Evolutionary conservation across 2,797 vertebrate genomes (phyloP), one percentile per base, ranked within the genome.

Genomic region (Poecilia velifera): DNA sequence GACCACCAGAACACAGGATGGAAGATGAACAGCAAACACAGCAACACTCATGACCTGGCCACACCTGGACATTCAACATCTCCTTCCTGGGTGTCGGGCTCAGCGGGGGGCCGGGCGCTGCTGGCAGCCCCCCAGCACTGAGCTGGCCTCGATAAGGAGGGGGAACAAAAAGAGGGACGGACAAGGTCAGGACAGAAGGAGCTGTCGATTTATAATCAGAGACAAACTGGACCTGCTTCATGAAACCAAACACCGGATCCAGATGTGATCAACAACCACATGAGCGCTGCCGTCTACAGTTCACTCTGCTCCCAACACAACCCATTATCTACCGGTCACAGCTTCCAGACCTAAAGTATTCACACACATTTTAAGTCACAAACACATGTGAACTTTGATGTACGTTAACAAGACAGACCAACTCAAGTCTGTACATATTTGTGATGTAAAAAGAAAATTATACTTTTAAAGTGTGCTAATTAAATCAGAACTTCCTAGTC

Each of bases 1-100:
- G 25, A 71, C 41, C 22, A 25, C 20, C 34, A 68, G 39, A 36
- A 72, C 16, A 8, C 72, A 22, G 22, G 28, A 78, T 47, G 20
- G 4, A 39, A 51, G 34, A 75, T 4, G 57, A 46, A 90, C 76
- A 85, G 78, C 78, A 76, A 88, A 84, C 70, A 76, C 71, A 89
- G 49, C 39, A 81, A 91, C n/a, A n/a, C 45, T 51, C 18, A n/a
- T 10, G 71, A 93, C 80, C 85, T 64, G 53, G 76, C 80, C 94
- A 94, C 93, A 96, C 95, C 95, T 96, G 95, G 90, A 92, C 91
- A 94, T 91, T 95, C 95, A 94, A 94, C 88, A 87, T 95, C 93
- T 36, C 89, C 92, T 14, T 95, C 93, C 89, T 88, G 90, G 90
- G 47, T 79, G 88, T 93, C 49, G 79, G 90, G 86, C 91, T 94